These are phyloP conservation scores for Aleiodes sp. DNA, from an alignment of 1,140 invertebrate species.

Conservation along the genomic window DNA sequence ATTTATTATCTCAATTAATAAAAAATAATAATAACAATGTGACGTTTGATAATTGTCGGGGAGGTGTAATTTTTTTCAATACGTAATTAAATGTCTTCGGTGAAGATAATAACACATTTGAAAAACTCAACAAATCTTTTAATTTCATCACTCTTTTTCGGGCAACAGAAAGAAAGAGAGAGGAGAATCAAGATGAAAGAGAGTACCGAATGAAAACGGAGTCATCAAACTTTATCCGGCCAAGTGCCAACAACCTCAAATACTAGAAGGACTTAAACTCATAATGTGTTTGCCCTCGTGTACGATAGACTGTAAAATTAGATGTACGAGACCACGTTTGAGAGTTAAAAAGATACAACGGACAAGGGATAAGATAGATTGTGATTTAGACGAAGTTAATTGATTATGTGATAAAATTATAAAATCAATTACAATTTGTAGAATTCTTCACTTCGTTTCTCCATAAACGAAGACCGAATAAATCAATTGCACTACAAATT, in stretches of 20 bases:
- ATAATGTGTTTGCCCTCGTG: slow-evolving; percentile 56
- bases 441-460: too few species aligned
- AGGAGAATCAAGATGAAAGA: not conserved
- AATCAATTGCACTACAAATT: too few species aligned
- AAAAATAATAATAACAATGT: not conserved
- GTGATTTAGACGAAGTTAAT: slow-evolving; percentile 28
- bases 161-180: too few species aligned
- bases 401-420: slow-evolving; percentile 19
- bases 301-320: slow-evolving; percentile 57
- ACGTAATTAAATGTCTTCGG: too few species aligned
- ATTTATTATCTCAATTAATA: too few species aligned
- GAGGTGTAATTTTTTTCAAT: too few species aligned
- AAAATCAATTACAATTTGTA: not conserved
- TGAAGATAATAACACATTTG: too few species aligned
- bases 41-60: not conserved
- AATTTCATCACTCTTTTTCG: not conserved
- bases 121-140: too few species aligned
- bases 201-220: slow-evolving; percentile 41
- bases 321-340: slow-evolving; percentile 48
- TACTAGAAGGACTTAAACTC: slow-evolving; percentile 35
- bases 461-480: too few species aligned
- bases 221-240: slow-evolving; percentile 48
- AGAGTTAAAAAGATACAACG: slow-evolving; percentile 42
- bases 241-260: slow-evolving; percentile 55
- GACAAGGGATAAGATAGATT: slow-evolving; percentile 40